phyloP scores from a whole-genome alignment of 2,888 invertebrate species.

The Oxystoma pomonae region DNA sequence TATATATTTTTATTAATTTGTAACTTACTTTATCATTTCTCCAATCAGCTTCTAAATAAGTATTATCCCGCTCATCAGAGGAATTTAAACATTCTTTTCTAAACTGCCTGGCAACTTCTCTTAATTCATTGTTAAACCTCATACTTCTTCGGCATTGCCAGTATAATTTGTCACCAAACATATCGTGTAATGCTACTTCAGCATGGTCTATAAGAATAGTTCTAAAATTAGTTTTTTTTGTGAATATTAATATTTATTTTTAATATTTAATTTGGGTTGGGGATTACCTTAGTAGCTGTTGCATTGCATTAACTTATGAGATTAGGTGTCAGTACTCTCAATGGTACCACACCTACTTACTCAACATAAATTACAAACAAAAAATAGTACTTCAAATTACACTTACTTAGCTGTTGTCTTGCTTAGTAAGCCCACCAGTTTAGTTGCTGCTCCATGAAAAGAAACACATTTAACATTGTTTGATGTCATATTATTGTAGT shows the following conservation, averaged over 20 bases:
- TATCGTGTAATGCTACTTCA: constrained; percentile 82
- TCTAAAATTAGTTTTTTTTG: too few relatives aligned
- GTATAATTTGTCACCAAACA: constrained; percentile 77
- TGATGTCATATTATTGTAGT: constrained; percentile 65
- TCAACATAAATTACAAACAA: too few relatives aligned
- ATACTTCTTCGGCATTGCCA: constrained; percentile 90
- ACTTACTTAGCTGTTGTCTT: constrained; percentile 48
- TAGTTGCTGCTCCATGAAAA: constrained; percentile 73
- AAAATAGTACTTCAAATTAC: too few relatives aligned
- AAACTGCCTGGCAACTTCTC: constrained; percentile 64
- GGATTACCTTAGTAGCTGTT: too few relatives aligned
- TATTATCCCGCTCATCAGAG: constrained; percentile 55
- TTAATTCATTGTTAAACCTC: constrained; percentile 73
- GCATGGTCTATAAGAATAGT: constrained; percentile 71
- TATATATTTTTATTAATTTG: too few relatives aligned
- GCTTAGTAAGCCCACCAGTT: constrained; percentile 59
- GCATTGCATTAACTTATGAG: too few relatives aligned
- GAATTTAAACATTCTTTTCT: constrained; percentile 61
- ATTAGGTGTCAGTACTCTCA: too few relatives aligned
- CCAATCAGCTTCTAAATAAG: constrained; percentile 60
- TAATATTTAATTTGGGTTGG: too few relatives aligned
- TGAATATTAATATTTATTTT: constrained; percentile 8
- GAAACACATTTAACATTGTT: constrained; percentile 69
- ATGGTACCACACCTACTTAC: too few relatives aligned
- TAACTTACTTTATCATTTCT: constrained; percentile 51